Percentiles rank a stretch among this genome's conserved stretches.
phyloP scores from a whole-genome alignment of 2,888 invertebrate genomes.

The Agriotes lineatus region DNA sequence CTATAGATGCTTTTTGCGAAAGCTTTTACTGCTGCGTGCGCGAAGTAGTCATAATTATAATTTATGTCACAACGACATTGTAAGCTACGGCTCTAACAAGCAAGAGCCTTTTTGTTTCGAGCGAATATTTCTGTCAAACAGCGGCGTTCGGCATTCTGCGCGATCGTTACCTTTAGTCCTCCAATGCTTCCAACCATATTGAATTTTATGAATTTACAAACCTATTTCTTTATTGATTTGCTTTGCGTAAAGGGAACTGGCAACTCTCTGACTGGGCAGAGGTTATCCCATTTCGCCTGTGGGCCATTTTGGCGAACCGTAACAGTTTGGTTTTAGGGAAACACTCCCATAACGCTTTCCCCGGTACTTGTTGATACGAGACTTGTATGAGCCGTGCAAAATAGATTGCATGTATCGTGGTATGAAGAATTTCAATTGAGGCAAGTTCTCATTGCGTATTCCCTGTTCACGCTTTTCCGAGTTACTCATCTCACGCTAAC shows the following conservation, averaged over 20 bases:
- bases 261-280: not conserved
- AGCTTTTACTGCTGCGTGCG: not conserved
- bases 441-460: slow-evolving; percentile 27
- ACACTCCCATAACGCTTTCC: too few relatives aligned
- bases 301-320: too few relatives aligned
- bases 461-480: slow-evolving; percentile 16
- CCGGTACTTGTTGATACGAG: too few relatives aligned
- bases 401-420: not conserved
- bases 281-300: not conserved
- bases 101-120: slow-evolving; percentile 1
- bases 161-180: not conserved
- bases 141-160: not conserved
- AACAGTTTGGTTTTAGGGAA: too few relatives aligned
- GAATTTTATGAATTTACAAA: not conserved
- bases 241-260: not conserved
- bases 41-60: slow-evolving; percentile 14
- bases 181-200: not conserved
- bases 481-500: slow-evolving; percentile 25
- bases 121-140: slow-evolving; percentile 11
- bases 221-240: slow-evolving; percentile 1
- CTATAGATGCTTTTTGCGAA: slow-evolving; percentile 3
- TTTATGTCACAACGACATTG: slow-evolving; percentile 3
- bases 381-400: too few relatives aligned
- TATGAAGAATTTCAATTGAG: slow-evolving; percentile 12
- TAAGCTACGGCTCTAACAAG: slow-evolving; percentile 3